Evolutionary conservation across 2,113 vertebrate species (phyloP), one percentile per base, ranked within the genome.

Genomic region (Coptodon rendalli): DNA sequence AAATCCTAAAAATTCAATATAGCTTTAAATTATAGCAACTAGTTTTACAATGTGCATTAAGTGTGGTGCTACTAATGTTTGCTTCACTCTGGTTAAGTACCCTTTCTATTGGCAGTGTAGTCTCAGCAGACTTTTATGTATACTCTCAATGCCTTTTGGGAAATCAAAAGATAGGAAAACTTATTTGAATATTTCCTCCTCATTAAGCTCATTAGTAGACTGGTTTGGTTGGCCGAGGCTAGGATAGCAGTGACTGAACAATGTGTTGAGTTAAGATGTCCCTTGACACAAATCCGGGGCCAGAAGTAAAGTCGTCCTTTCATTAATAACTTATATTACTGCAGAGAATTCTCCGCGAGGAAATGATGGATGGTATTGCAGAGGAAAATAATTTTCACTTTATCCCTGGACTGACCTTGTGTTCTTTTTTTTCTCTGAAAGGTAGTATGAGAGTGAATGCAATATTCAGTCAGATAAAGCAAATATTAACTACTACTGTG

Each of bases 131-230:
- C 82, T 9, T 59, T 36, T 54, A 54, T 56, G 59, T 59, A 45
- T 87, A 79, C 19, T 84, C 68, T 56, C 31, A 80, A 84, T n/a
- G 85, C 79, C 91, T 78, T 85, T 50, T 84, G 92, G 91, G 90
- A 91, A 91, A 92, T 92, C 92, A 92, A 93, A 88, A 86, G 92
- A 92, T 88, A 89, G 80, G 84, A 89, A 40, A 87, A 80, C 81
- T 84, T 81, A 83, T 86, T 84, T 82, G 63, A 90, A 88, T 88
- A 76, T 87, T 89, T 81, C 80, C 50, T 52, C 80, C 82, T 89
- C 86, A 84, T 91, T 87, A 89, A 76, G 10, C 45, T 59, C 5
- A 7, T 63, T 81, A 48, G 73, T 68, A 71, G 53, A 66, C 34
- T 36, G 82, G 53, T 89, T 82, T 82, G 84, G 27, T 78, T 56